A percentile compares a stretch with the other conserved stretches of the same genome.
These are phyloP conservation scores for Anguilla anguilla DNA, from an alignment of 2,797 vertebrate genomes.

Conservation along the genomic window DNA sequence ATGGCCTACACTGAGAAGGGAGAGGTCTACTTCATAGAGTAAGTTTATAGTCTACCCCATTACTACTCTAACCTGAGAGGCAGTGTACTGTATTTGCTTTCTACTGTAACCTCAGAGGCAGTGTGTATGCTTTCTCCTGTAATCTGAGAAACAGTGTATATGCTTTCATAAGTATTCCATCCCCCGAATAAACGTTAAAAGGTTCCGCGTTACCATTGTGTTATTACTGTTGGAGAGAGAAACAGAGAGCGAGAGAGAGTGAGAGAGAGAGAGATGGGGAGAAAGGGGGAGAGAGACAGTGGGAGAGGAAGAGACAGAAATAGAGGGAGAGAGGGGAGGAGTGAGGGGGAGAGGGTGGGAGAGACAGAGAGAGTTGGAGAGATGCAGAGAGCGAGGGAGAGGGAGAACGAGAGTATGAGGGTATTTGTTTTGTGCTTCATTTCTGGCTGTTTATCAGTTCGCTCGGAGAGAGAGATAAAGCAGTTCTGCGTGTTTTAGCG, in stretches of 20 bases:
- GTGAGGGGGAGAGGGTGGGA: background rate
- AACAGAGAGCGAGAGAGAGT: background rate
- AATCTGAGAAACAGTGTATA: background rate
- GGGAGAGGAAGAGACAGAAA: background rate
- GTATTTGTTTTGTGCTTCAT: background rate
- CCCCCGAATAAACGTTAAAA: background rate
- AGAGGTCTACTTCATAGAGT: slow-evolving; percentile 99
- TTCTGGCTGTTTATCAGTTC: background rate
- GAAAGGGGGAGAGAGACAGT: background rate
- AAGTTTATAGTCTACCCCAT: slow-evolving; percentile 55
- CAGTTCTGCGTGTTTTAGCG: background rate
- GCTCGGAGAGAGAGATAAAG: background rate
- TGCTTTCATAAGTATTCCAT: background rate
- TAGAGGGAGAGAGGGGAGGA: no score
- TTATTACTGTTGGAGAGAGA: background rate
- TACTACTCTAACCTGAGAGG: background rate
- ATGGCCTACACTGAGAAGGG: slow-evolving; percentile 99
- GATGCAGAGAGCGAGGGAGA: background rate
- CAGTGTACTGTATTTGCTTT: no score
- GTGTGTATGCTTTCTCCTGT: background rate
- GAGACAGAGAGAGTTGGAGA: background rate
- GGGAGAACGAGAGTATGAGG: background rate
- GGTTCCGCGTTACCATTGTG: background rate
- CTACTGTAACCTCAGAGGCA: background rate
- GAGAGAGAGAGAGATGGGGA: no score